Evolutionary conservation across 2,888 invertebrate species (phyloP), one percentile per base, ranked within the genome.

Genomic region (Rhingia rostrata): DNA sequence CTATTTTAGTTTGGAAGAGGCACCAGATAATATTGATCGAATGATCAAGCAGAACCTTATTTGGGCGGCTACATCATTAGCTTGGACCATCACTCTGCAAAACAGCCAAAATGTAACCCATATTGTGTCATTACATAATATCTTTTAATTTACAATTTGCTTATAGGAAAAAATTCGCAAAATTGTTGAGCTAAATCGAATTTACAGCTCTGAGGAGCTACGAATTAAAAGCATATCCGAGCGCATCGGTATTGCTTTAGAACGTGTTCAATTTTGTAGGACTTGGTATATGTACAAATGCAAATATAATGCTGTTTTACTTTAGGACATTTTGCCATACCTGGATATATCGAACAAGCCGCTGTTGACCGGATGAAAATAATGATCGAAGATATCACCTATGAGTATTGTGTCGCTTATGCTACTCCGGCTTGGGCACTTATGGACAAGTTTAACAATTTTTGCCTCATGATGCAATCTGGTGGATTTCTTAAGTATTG

Each of bases 321-420:
- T 33, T 9, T 60, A 94, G 95, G 94, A 12, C 93, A 93, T 87
- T 95, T 93, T 90, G 95, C 95, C 0, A 93, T 95, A 72, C 94
- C 94, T 4, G 93, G 93, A 30, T 95, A 94, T 87, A 92, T 95
- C 83, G 93, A 93, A 0, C 91, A 92, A 86, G 92, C 94, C 78
- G 92, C 93, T 0, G 92, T 94, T 7, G 88, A 92, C 22, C 91
- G 93, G 73, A 91, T 94, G 87, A 93, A 93, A 81, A 89, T 95
- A 22, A 95, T 95, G 95, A 88, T 92, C 60, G 94, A 95, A 87
- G 94, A 95, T 88, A 93, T 95, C 70, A 95, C 95, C 87, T 95
- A 93, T 89, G 94, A 94, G 87, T 93, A 94, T 74, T 94, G 94
- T 86, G 93, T 95, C 4, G 91, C 93, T 0, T 94, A 94, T 93